Base-by-base conservation (phyloP, 2,797 vertebrate genomes). In the Vultur gryphus region DNA sequence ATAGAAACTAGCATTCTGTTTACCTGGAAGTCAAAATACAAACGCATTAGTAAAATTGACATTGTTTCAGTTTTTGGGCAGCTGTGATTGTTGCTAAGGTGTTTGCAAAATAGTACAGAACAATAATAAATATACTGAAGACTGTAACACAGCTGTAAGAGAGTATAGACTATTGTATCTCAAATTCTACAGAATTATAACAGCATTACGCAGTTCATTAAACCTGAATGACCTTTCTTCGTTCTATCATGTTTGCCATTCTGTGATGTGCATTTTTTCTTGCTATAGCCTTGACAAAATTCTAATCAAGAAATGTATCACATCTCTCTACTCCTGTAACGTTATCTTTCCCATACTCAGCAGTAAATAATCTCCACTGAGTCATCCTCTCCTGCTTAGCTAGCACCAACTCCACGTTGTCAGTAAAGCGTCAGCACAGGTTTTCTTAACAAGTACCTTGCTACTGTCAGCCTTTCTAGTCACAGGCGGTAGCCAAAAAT, bases 261-360 rank as follows among this genome's bases (percentile, higher is more conserved):
- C 75, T 66, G 48, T 19, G 46, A 70, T 20, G 79, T 35, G 78
- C 7, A 2, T 11, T 75, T 80, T 90, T 87, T 84, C 95, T 87
- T 84, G 35, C 90, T 49, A 6, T 90, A 89, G 95, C 94, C 89
- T 97, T 95, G 96, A 90, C 85, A 89, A 96, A 77, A 75, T 91
- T 57, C 54, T 95, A 54, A 88, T 94, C 70, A 78, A 70, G 86
- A 88, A 46, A 84, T 1, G 20, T 43, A 93, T 77, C 37, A 9
- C 65, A 35, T 58, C 89, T 86, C 61, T 72, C 16, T n/a, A 54
- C 91, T 93, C 87, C 81, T 96, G 84, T 85, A 77, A 54, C 29
- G 19, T 41, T 85, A 33, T 37, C 67, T 78, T 92, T 48, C 86
- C 83, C 2, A 1, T 52, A 58, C 71, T 70, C 73, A 80, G 91